These are phyloP conservation scores for Paratrypauchen microcephalus DNA, from an alignment of 2,797 vertebrate species.

Conservation along the genomic window DNA sequence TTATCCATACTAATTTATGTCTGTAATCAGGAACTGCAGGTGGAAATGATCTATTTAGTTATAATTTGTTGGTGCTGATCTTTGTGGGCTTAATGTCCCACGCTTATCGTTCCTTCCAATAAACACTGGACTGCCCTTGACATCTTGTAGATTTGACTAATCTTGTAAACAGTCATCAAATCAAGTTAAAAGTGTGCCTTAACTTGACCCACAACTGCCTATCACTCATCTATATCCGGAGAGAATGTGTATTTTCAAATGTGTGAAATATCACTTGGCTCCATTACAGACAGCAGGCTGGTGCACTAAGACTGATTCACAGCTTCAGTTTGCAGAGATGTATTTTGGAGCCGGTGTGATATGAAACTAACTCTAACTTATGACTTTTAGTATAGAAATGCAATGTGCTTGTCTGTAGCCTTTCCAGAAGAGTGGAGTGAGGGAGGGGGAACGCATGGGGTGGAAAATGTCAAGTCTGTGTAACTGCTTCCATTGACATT, in stretches of 20 bases:
- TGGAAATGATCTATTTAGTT: neutral
- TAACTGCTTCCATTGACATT: slow-evolving; percentile 69
- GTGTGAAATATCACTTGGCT: slow-evolving; percentile 1
- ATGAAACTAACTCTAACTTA: slow-evolving; percentile 42
- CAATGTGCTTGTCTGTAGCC: slow-evolving; percentile 55
- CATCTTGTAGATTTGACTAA: too few relatives aligned
- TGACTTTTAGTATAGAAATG: slow-evolving; percentile 50
- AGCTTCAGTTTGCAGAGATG: slow-evolving; percentile 24
- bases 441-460: slow-evolving; percentile 29
- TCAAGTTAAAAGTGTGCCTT: neutral
- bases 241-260: neutral
- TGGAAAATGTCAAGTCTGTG: slow-evolving; percentile 67
- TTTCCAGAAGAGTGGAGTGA: slow-evolving; percentile 42
- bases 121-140: too few relatives aligned
- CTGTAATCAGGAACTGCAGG: neutral
- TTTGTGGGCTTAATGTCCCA: too few relatives aligned
- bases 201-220: neutral
- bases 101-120: too few relatives aligned
- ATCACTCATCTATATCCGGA: neutral
- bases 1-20: too few relatives aligned
- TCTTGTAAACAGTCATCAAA: neutral
- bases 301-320: slow-evolving; percentile 14
- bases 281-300: slow-evolving; percentile 5
- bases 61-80: too few relatives aligned
- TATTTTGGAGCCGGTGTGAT: slow-evolving; percentile 38